phyloP scores from a whole-genome alignment of 2,113 vertebrate genomes.

The Trematocara nigrifrons region DNA sequence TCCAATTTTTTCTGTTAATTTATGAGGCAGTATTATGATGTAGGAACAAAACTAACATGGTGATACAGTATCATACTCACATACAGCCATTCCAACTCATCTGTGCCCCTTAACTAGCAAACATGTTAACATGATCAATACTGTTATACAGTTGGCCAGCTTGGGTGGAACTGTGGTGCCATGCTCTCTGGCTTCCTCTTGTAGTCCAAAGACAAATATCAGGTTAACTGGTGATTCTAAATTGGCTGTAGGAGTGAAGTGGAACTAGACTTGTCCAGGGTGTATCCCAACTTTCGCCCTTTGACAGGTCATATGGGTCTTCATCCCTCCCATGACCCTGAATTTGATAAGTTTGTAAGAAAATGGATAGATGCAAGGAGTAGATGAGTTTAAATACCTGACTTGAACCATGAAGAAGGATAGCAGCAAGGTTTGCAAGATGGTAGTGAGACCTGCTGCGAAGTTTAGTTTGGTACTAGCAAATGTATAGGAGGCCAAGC shows the following conservation, averaged over 20 bases:
- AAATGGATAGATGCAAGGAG: background rate
- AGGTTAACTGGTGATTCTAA: background rate
- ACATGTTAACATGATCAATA: background rate
- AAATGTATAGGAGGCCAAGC: background rate
- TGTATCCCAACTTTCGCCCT: background rate
- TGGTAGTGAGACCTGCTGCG: background rate
- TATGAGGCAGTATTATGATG: background rate
- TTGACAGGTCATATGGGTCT: background rate
- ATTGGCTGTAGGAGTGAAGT: background rate
- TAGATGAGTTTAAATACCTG: background rate
- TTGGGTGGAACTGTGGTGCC: background rate
- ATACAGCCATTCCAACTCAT: background rate
- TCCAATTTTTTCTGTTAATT: background rate
- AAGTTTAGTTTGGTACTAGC: background rate
- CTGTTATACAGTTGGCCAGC: background rate
- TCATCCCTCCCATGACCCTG: background rate
- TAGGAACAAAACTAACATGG: background rate
- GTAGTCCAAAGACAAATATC: background rate
- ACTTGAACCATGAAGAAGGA: background rate
- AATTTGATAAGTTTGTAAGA: background rate
- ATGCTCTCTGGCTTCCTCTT: background rate
- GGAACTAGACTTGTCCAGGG: background rate
- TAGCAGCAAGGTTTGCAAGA: background rate
- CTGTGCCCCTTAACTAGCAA: background rate
- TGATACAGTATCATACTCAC: background rate